Base-by-base conservation (phyloP, 1,140 invertebrate genomes). In the Tenebrio molitor region DNA sequence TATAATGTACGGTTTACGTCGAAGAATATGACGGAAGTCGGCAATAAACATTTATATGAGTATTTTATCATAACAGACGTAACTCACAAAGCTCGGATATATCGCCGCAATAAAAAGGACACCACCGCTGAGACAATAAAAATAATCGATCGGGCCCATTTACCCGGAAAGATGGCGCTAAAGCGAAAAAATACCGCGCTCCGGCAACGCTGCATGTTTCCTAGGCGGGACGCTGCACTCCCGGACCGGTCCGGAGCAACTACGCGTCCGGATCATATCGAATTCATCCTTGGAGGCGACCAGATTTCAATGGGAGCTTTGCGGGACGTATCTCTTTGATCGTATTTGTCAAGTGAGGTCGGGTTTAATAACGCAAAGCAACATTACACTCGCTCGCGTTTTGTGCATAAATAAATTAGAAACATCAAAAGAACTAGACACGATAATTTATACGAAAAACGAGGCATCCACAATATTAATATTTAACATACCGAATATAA, bases 1-100 rank as follows among this genome's bases (percentile, higher is more conserved):
- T 58, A 50, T 50, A 29, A 58, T 58, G 21, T 50, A 58, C 50
- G 50, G 50, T 29, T 58, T 29, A 58, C 50, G 50, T 29, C 50
- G 50, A 42, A 66, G 34, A 66, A 66, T 44, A 66, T 66, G 44
- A 41, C 36, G 64, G 64, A 66, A 42, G 64, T 44, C 42, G 64
- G 23, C 64, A 42, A 44, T 66, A 66, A 66, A 66, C 64, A 66
- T 66, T 66, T 66, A 66, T 66, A 66, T 42, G 64, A 66, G 64
- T 66, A 66, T 66, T 66, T 66, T 66, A 66, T 66, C 64, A 66
- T 66, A 66, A 66, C 34, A 42, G 25, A 66, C 63, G 36, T 66
- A 66, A 66, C 34, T 66, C 64, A 44, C 42, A 66, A 44, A 66
- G 23, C 36, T 66, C 17, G 64, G 23, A 66, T 42, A 66, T 66